A percentile compares a stretch with the other conserved stretches of the same genome.
Conservation (phyloP, 2,113 vertebrate genomes). For the Tachysurus vachellii region DNA sequence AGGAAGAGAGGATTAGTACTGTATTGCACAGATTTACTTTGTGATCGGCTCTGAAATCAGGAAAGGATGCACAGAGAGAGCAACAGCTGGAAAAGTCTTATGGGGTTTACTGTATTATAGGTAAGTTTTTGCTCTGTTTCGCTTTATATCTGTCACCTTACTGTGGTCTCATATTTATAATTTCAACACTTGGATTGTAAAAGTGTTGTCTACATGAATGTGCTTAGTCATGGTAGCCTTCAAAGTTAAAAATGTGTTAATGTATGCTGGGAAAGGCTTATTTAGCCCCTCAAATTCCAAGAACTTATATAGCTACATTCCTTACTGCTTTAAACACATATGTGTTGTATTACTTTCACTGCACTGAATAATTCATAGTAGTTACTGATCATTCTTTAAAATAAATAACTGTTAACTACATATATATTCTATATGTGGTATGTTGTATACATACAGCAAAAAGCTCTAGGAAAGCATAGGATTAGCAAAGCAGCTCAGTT, state of each 20-base stretch:
- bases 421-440: background rate
- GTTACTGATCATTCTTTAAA: background rate
- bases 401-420: background rate
- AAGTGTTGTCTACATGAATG: background rate
- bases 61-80: constrained; percentile 3
- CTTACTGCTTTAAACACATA: background rate
- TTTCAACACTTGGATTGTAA: background rate
- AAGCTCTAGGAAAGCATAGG: background rate
- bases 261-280: background rate
- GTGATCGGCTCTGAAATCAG: background rate
- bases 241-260: background rate
- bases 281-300: background rate
- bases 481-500: background rate
- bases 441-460: background rate
- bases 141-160: background rate
- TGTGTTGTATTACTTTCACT: background rate
- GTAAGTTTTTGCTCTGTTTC: constrained; percentile 40
- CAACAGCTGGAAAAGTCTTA: constrained; percentile 4
- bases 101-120: constrained; percentile 25
- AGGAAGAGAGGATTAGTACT: background rate
- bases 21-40: constrained; percentile 10
- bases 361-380: background rate
- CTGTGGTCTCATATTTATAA: background rate
- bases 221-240: constrained; percentile 34
- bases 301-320: background rate